phyloP scores from a whole-genome alignment of 2,888 invertebrate genomes.

The Eubasilissa splendida region DNA sequence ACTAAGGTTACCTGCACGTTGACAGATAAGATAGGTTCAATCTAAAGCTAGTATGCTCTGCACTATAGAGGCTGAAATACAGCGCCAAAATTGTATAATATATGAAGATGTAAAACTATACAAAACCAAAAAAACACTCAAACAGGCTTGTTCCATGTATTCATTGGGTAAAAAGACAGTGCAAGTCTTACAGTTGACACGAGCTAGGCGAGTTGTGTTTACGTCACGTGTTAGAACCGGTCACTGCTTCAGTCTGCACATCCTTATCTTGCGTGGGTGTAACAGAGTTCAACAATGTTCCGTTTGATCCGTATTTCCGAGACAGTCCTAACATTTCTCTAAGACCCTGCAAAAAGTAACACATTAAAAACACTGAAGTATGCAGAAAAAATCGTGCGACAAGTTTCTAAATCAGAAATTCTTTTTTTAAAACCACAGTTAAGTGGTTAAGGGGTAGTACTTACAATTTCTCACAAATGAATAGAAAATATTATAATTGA shows the following conservation, averaged over 20 bases:
- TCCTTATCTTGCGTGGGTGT: slow-evolving; percentile 81
- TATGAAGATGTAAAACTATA: slow-evolving; percentile 20
- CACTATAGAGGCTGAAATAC: slow-evolving; percentile 30
- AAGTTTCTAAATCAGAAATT: background rate
- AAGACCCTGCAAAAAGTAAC: slow-evolving; percentile 74
- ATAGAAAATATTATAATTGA: too few species aligned
- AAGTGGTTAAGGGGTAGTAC: too few species aligned
- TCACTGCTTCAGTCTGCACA: slow-evolving; percentile 79
- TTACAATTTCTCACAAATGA: too few species aligned
- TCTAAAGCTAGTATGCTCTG: slow-evolving; percentile 36
- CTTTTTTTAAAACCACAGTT: background rate
- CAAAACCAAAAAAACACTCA: slow-evolving; percentile 36
- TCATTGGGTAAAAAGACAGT: slow-evolving; percentile 40
- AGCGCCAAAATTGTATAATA: slow-evolving; percentile 29
- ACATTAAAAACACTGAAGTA: background rate
- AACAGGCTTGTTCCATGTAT: slow-evolving; percentile 34
- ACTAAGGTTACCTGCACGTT: slow-evolving; percentile 9
- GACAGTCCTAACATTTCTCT: slow-evolving; percentile 89
- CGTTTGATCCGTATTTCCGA: slow-evolving; percentile 79
- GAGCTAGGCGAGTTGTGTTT: slow-evolving; percentile 57
- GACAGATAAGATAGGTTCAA: slow-evolving; percentile 19
- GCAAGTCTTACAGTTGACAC: slow-evolving; percentile 55
- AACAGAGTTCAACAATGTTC: slow-evolving; percentile 65
- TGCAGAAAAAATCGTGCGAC: background rate
- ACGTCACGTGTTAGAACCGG: slow-evolving; percentile 59